These are phyloP conservation scores for Stenchaetothrips biformis DNA, from an alignment of 2,888 invertebrate genomes.

Conservation along the genomic window DNA sequence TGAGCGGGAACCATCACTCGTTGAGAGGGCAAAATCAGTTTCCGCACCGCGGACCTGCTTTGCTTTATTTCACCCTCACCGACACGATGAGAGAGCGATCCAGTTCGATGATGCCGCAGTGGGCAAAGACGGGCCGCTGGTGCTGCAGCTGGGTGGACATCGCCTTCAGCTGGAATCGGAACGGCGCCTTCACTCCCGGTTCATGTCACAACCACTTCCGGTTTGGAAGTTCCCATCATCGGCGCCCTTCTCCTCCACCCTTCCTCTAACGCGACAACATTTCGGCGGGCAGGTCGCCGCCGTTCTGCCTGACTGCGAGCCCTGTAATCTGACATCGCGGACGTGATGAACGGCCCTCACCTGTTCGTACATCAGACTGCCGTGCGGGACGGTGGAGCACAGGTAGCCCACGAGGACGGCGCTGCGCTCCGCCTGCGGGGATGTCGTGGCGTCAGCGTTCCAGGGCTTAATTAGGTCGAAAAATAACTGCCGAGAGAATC, in stretches of 20 bases:
- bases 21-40: neutral
- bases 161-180: neutral
- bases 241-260: too few relatives aligned
- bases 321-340: neutral
- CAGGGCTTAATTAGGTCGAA: too few relatives aligned
- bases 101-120: conserved; percentile 2
- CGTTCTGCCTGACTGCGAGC: too few relatives aligned
- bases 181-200: neutral
- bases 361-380: neutral
- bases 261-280: too few relatives aligned
- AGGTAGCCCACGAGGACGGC: conserved; percentile 8
- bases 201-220: too few relatives aligned
- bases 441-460: neutral
- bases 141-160: neutral
- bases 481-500: too few relatives aligned
- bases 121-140: neutral
- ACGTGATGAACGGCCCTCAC: neutral
- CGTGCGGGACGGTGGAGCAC: neutral
- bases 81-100: neutral
- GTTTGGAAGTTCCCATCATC: too few relatives aligned
- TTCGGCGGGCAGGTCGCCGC: too few relatives aligned
- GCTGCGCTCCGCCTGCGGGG: neutral
- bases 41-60: too few relatives aligned
- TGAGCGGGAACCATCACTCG: neutral
- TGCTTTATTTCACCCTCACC: neutral